Base-by-base conservation (phyloP, 2,797 vertebrate species). In the Stomatorhinus walkeri region DNA sequence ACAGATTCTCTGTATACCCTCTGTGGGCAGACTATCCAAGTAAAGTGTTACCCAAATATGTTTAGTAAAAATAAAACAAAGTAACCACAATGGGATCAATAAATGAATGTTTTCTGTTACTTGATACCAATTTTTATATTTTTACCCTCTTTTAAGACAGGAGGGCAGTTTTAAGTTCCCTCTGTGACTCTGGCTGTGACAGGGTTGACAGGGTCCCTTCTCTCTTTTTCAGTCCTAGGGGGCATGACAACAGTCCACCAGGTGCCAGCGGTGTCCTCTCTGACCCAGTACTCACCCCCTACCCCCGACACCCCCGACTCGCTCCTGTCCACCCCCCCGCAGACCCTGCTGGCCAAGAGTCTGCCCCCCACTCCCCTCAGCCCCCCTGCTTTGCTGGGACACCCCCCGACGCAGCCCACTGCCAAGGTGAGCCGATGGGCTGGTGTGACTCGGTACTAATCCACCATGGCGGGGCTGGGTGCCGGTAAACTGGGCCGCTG, bases 291-390 rank as follows among this genome's bases (percentile, higher is more conserved):
- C 92, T 93, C 96, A 0, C 95, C 97, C 0, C 96, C 96, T 4
- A 96, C 96, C 88, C 96, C 97, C 0, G 97, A 98, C 89, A 96
- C 97, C 0, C 96, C 97, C 2, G 96, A 97, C 51, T 97, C 97
- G 40, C 94, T 96, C 89, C 93, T 96, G 89, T 96, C 94, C 94
- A 96, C 89, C 94, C 97, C 1, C 92, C 97, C 0, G 89, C 95
- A 95, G 92, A 95, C 95, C 51, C 93, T 96, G 90, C 94, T 98
- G 85, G 96, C 97, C 90, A 98, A 97, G 90, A 96, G 95, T 9
- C 93, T 96, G 72, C 93, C 95, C 1, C 94, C 95, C 0, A 56
- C 61, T 28, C 64, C 76, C 32, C 49, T 68, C 61, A 24, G 64
- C 88, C 14, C 88, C 19, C 92, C 95, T 1, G 92, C 92, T 87